Evolutionary conservation across 2,888 invertebrate species (phyloP), one percentile per base, ranked within the genome.

Genomic region (Parascotia fuliginaria): DNA sequence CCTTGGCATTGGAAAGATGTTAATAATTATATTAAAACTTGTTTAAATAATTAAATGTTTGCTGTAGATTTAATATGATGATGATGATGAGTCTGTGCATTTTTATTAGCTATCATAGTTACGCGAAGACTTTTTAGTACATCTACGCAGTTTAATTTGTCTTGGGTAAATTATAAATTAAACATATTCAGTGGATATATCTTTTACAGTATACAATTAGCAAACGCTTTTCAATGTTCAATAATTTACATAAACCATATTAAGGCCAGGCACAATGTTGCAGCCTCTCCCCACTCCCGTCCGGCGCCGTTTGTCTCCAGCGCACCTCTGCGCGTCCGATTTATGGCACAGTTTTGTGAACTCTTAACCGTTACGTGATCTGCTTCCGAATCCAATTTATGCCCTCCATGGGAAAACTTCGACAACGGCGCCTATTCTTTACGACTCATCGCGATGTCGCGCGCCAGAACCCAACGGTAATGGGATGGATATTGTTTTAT

Each of bases 291-390:
- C 64, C 68, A 69, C 71, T 60, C 77, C 64, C 66, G 77, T 73
- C 77, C 79, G 83, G 83, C 86, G 85, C 87, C 89, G 89, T 92
- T 90, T 91, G 90, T 92, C 92, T 91, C 91, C 83, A 73, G 88
- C 87, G 88, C 91, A 91, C 92, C 90, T 91, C 85, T 79, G 84
- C 87, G 88, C 87, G 85, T 88, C 89, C 89, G 88, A 92, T 92
- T 91, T 91, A 92, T 89, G 81, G 90, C 88, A 87, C 90, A 91
- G 88, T 92, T 91, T 91, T 91, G 91, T 89, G 91, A 92, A 90
- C 92, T 91, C 89, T 88, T 89, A 90, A 89, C 89, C 89, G 88
- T 91, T 91, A 92, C 92, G 91, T 92, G 91, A 91, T 90, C 90
- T 87, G 90, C 87, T 91, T 91, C 90, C 89, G 90, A 89, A 89